A percentile compares a stretch with the other conserved stretches of the same genome.
These are phyloP conservation scores for Benitochromis conjunctus DNA, from an alignment of 2,113 vertebrate species.

Conservation along the genomic window DNA sequence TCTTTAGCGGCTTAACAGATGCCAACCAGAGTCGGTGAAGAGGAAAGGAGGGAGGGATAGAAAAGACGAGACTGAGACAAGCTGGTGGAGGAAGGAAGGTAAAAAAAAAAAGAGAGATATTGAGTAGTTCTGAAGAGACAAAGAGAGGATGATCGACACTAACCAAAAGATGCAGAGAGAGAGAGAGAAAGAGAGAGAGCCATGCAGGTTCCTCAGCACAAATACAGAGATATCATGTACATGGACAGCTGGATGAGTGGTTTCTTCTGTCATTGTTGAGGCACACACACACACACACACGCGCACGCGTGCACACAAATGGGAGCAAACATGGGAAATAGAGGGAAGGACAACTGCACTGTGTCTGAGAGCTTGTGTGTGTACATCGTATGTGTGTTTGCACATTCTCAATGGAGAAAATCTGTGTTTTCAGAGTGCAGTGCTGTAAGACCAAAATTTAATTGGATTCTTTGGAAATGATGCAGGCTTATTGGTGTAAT, in stretches of 20 bases:
- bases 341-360: background rate
- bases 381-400: constrained; percentile 26
- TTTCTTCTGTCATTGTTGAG: constrained; percentile 11
- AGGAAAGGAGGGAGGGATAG: constrained; percentile 47
- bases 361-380: background rate
- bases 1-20: constrained; percentile 82
- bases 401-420: constrained; percentile 60
- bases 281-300: background rate
- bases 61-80: constrained; percentile 42
- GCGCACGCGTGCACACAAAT: background rate
- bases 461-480: constrained; percentile 72
- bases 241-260: constrained; percentile 31
- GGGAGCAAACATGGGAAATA: background rate
- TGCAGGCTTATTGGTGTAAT: constrained; percentile 71
- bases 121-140: constrained; percentile 33
- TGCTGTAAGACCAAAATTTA: constrained; percentile 66
- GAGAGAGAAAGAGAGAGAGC: background rate
- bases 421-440: constrained; percentile 62
- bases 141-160: constrained; percentile 28
- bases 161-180: constrained; percentile 16
- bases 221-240: constrained; percentile 49
- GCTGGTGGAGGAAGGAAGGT: constrained; percentile 37
- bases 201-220: constrained; percentile 20
- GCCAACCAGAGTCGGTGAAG: constrained; percentile 69
- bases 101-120: constrained; percentile 10